Evolutionary conservation across 2,113 vertebrate species (phyloP).

Genomic region (Podocnemis expansa): DNA sequence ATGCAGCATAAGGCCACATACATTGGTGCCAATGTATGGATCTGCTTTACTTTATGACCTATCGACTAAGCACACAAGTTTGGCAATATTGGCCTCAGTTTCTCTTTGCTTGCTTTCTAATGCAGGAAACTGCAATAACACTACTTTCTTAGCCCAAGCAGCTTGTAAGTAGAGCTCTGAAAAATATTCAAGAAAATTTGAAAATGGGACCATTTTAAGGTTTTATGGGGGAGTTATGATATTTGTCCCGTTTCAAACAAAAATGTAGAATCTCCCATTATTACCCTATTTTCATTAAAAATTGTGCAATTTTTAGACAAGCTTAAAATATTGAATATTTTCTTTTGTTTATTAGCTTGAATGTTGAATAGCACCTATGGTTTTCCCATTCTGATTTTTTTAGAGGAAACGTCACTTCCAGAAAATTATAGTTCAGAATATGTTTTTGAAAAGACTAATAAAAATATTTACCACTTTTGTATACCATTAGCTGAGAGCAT

Average conservation of each 20-base stretch:
- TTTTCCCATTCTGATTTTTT: background rate
- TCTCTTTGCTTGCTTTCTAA: background rate
- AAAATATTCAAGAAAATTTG: background rate
- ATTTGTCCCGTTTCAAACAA: background rate
- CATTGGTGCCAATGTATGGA: background rate
- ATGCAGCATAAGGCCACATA: background rate
- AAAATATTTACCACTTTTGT: background rate
- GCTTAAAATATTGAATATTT: background rate
- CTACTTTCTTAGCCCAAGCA: background rate
- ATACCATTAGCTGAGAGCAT: conserved; percentile 3
- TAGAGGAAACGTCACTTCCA: conserved; percentile 36
- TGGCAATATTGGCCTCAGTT: background rate
- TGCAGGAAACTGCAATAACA: background rate
- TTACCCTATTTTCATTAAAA: background rate
- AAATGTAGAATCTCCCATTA: background rate
- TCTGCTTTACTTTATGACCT: too few relatives aligned
- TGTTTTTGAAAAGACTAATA: background rate
- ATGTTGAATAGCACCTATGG: conserved; percentile 4
- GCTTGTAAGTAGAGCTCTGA: background rate
- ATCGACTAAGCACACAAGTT: background rate
- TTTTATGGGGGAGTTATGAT: background rate
- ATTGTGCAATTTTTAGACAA: background rate
- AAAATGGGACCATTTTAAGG: background rate
- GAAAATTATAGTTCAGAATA: conserved; percentile 34
- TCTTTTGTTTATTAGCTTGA: background rate